phyloP scores from a whole-genome alignment of 1,140 invertebrate species.

The Pseudomyrmex gracilis region DNA sequence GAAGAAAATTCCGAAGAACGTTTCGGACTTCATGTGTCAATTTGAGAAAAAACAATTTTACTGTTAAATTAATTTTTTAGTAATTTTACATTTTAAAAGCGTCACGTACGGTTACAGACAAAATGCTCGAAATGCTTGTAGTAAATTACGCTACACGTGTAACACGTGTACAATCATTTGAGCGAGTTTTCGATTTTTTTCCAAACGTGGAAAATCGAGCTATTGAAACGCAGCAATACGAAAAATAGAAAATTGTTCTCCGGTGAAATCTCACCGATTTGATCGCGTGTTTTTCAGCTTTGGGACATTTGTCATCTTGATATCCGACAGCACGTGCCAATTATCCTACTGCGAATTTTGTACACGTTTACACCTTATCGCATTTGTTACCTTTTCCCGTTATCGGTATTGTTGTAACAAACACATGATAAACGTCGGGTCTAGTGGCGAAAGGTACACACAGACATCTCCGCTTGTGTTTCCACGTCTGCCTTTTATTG shows the following conservation, averaged over 20 bases:
- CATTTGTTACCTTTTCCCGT: slow-evolving; percentile 34
- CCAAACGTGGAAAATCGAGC: not conserved
- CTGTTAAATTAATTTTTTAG: slow-evolving; percentile 3
- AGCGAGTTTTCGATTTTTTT: not conserved
- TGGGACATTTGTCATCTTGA: slow-evolving; percentile 2
- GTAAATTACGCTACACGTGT: slow-evolving; percentile 30
- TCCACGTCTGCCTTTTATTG: slow-evolving; percentile 1
- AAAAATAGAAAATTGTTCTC: not conserved
- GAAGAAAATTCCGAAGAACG: too few species aligned
- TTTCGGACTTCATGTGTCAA: not conserved
- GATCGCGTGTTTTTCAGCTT: not conserved
- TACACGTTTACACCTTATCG: not conserved
- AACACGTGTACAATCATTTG: not conserved
- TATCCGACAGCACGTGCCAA: not conserved
- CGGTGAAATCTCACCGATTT: not conserved
- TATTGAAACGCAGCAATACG: slow-evolving; percentile 12
- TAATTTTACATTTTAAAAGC: slow-evolving; percentile 23
- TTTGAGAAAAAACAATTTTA: not conserved
- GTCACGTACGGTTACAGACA: slow-evolving; percentile 6
- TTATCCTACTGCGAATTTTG: slow-evolving; percentile 21
- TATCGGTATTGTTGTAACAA: slow-evolving; percentile 22
- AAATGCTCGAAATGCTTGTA: slow-evolving; percentile 28
- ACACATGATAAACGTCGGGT: slow-evolving; percentile 29
- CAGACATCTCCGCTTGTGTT: slow-evolving; percentile 10
- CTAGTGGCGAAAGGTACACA: not conserved